Conservation (phyloP, 2,888 invertebrate genomes). For the Omphaloscelis lunosa region DNA sequence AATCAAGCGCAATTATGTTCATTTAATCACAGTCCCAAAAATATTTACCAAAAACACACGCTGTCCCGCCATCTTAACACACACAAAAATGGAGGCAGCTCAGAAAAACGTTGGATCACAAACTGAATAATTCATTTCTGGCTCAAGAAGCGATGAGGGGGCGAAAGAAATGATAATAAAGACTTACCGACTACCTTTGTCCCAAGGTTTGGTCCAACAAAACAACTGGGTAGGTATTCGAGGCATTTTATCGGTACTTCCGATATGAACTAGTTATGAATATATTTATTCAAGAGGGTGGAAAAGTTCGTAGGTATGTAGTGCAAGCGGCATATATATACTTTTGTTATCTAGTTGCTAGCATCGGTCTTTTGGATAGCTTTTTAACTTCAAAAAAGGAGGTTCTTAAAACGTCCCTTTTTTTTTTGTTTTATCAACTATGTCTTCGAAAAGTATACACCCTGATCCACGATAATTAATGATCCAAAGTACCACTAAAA, state of each 20-base stretch:
- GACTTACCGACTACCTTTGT: slow-evolving; percentile 61
- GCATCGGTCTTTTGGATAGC: background rate
- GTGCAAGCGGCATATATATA: background rate
- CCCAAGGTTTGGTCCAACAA: slow-evolving; percentile 55
- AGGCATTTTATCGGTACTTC: slow-evolving; percentile 43
- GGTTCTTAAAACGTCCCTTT: too few species aligned
- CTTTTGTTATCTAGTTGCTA: background rate
- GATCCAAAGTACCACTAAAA: too few species aligned
- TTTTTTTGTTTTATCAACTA: background rate
- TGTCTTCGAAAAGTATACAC: background rate
- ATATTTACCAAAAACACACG: slow-evolving; percentile 9
- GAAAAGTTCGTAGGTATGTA: background rate
- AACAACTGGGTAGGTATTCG: slow-evolving; percentile 49
- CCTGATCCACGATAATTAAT: too few species aligned
- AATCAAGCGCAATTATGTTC: background rate
- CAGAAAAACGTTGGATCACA: slow-evolving; percentile 76
- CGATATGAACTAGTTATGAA: slow-evolving; percentile 40
- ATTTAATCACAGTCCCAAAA: slow-evolving; percentile 15
- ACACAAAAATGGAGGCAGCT: slow-evolving; percentile 68
- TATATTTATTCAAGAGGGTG: slow-evolving; percentile 27
- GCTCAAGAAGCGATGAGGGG: slow-evolving; percentile 73
- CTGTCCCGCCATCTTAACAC: slow-evolving; percentile 7
- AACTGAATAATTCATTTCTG: slow-evolving; percentile 81
- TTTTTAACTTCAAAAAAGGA: too few species aligned
- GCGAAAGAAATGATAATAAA: slow-evolving; percentile 73